Percentiles rank a stretch among this genome's conserved stretches.
Evolutionary conservation across 2,797 vertebrate genomes (phyloP).

Genomic region (Dendrocincla fuliginosa): DNA sequence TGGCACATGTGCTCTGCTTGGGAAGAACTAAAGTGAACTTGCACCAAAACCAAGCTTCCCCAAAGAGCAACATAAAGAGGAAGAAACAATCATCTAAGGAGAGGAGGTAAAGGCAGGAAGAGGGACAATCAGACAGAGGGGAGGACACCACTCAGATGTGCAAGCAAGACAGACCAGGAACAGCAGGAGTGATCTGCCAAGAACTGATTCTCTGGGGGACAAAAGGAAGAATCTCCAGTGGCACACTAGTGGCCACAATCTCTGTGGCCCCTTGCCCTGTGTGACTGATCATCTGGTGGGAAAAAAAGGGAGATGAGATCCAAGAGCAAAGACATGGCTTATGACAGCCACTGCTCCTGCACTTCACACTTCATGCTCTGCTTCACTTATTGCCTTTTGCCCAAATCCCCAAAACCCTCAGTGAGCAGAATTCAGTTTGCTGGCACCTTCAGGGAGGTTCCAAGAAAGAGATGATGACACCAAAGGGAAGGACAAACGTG

Average conservation of each 20-base stretch:
- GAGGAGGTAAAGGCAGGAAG: not conserved
- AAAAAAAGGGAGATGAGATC: not conserved
- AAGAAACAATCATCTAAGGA: not conserved
- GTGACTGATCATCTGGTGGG: not conserved
- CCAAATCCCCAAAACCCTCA: rapidly evolving
- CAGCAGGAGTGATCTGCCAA: not conserved
- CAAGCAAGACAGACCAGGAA: not conserved
- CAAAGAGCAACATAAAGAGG: not conserved
- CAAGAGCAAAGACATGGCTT: rapidly evolving
- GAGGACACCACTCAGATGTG: not conserved
- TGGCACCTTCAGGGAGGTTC: not conserved
- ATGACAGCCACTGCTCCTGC: rapidly evolving
- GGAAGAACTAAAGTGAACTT: not conserved
- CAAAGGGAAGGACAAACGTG: not conserved
- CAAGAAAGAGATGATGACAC: not conserved
- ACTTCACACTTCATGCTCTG: not conserved
- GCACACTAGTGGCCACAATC: rapidly evolving
- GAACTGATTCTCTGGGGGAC: not conserved
- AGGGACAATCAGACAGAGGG: not conserved
- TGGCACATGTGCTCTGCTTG: rapidly evolving
- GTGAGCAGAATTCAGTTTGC: rapidly evolving
- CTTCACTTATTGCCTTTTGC: not conserved
- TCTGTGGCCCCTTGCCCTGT: not conserved
- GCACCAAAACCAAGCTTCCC: not conserved
- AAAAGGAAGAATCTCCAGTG: not conserved